Percentiles rank a stretch among this genome's conserved stretches.
phyloP scores from a whole-genome alignment of 2,113 vertebrate species.

The Piaya cayana region DNA sequence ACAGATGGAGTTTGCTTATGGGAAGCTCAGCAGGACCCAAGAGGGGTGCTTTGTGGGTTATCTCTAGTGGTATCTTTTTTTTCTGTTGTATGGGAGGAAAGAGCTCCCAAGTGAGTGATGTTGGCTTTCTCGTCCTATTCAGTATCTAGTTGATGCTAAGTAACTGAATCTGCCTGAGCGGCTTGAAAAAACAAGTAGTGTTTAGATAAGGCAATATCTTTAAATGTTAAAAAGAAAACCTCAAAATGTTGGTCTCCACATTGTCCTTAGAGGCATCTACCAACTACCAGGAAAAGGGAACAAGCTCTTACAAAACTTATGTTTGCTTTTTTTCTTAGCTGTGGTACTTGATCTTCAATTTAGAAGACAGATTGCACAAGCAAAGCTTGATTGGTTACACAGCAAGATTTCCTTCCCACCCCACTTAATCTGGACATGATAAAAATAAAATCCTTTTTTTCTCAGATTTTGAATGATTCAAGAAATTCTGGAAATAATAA shows the following conservation, averaged over 20 bases:
- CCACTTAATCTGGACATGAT: not conserved
- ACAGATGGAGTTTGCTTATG: constrained; percentile 31
- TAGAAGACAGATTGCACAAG: not conserved
- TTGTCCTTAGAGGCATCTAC: not conserved
- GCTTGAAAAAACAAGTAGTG: not conserved
- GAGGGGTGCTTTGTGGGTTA: constrained; percentile 5
- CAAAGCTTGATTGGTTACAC: not conserved
- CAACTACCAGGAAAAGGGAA: not conserved
- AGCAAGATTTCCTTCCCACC: not conserved
- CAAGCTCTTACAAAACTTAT: not conserved
- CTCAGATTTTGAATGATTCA: not conserved
- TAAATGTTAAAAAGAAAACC: not conserved
- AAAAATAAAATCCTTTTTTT: not conserved
- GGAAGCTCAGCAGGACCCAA: constrained; percentile 23
- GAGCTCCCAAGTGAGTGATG: not conserved
- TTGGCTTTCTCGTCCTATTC: constrained; percentile 27
- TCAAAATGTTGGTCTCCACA: not conserved
- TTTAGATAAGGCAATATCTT: not conserved
- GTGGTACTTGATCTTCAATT: not conserved
- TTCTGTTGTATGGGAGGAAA: constrained; percentile 9
- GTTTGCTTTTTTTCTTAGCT: not conserved
- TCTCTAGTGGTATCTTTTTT: constrained; percentile 55
- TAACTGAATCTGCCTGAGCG: not conserved
- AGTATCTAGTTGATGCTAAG: not conserved
- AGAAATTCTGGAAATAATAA: not conserved